These are phyloP conservation scores for Probaryconus sp. DNA, from an alignment of 1,140 invertebrate genomes.

Conservation along the genomic window DNA sequence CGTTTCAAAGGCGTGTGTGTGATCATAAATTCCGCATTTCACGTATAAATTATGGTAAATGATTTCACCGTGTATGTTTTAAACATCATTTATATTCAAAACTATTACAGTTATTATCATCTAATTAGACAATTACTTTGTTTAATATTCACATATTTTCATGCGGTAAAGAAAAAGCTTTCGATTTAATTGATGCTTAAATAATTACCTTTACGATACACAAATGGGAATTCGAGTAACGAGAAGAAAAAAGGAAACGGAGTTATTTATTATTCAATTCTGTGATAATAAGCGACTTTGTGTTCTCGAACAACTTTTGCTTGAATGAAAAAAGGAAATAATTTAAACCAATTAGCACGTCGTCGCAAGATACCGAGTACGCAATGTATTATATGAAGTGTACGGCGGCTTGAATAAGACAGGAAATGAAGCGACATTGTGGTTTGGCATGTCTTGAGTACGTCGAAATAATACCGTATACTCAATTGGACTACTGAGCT, in stretches of 20 bases:
- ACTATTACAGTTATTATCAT: conserved; percentile 41
- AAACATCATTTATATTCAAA: conserved; percentile 29
- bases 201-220: not conserved
- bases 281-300: no score
- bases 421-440: conserved; percentile 56
- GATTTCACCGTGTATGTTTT: conserved; percentile 24
- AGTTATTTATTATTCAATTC: no score
- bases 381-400: conserved; percentile 23
- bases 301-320: no score
- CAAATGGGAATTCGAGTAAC: not conserved
- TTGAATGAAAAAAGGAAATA: conserved; percentile 28
- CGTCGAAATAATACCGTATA: conserved; percentile 64
- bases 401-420: conserved; percentile 26
- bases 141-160: not conserved
- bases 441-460: conserved; percentile 56
- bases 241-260: no score
- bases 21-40: conserved; percentile 24
- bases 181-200: conserved; percentile 11
- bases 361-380: not conserved
- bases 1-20: conserved; percentile 7
- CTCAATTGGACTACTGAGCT: conserved; percentile 61
- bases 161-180: no score
- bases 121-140: conserved; percentile 38
- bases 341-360: conserved; percentile 36
- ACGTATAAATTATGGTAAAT: conserved; percentile 24